Evolutionary conservation across 1,140 invertebrate species (phyloP), one percentile per base, ranked within the genome.

Genomic region (Sycophaga agraensis): DNA sequence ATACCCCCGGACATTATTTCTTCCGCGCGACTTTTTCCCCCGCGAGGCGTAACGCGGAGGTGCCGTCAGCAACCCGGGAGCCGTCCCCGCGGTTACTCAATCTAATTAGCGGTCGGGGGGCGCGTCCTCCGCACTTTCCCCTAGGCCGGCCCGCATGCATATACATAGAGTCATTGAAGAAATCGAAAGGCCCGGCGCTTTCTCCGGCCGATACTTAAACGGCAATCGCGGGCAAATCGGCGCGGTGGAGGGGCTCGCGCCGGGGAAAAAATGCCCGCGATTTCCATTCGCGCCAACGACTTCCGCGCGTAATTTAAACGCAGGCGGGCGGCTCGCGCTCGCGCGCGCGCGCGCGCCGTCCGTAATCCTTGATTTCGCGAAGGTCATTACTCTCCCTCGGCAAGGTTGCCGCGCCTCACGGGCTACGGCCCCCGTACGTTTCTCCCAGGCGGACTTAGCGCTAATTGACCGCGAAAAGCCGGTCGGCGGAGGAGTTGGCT

Each of bases 361-460:
- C 40, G 45, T 53, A 46, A 64, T 59, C 62, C 56, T 59, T 64
- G 56, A 64, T 54, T 64, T 59, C 42, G 14, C 49, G 56, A 64
- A 64, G 62, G 62, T 64, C 62, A 64, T 64, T 64, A 64, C 62
- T 64, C 62, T 64, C 43, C 35, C 42, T 54, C 55, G 48, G 46
- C 61, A 63, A 63, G 61, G 61, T 58, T 63, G 40, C 22, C 31
- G 37, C 37, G 12, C 31, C 12, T 34, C 35, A 9, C 40, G 12
- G 14, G 31, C 40, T 45, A 54, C 59, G 40, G 50, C 40, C 40
- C 40, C 49, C n/a, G n/a, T n/a, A n/a, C n/a, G n/a, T n/a, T n/a
- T n/a, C n/a, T n/a, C n/a, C n/a, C n/a, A n/a, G n/a, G n/a, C n/a
- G n/a, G n/a, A n/a, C n/a, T n/a, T n/a, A n/a, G n/a, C n/a, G n/a